phyloP scores from a whole-genome alignment of 2,888 invertebrate species.

The Cloeon dipterum region DNA sequence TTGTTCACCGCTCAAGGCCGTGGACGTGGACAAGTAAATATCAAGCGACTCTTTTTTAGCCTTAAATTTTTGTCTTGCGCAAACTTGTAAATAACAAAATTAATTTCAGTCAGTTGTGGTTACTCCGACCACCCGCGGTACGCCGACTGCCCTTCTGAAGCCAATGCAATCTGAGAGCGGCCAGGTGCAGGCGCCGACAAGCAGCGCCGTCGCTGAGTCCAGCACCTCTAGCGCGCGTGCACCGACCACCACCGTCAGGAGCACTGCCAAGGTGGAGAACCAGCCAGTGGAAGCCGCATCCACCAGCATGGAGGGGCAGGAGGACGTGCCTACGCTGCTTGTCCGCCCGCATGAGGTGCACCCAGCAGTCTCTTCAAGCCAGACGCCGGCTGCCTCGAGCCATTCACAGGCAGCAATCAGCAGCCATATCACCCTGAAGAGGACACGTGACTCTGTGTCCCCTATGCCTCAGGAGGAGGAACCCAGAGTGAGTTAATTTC shows the following conservation, averaged over 20 bases:
- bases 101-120: slow-evolving; percentile 10
- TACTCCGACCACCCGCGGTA: slow-evolving; percentile 8
- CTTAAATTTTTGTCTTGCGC: too few relatives aligned
- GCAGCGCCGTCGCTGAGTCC: slow-evolving; percentile 14
- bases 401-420: slow-evolving; percentile 16
- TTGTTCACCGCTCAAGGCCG: too few relatives aligned
- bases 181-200: not conserved
- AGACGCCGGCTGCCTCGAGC: slow-evolving; percentile 16
- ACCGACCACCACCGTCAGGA: slow-evolving; percentile 15
- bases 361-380: slow-evolving; percentile 16
- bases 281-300: not conserved
- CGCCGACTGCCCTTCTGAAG: not conserved
- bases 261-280: slow-evolving; percentile 10
- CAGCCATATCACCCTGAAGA: slow-evolving; percentile 24
- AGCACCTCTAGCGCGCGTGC: slow-evolving; percentile 16
- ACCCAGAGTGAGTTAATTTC: slow-evolving; percentile 3
- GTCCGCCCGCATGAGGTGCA: not conserved
- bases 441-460: slow-evolving; percentile 30
- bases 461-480: slow-evolving; percentile 21
- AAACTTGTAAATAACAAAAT: too few relatives aligned
- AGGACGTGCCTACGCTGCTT: not conserved
- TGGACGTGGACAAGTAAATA: too few relatives aligned
- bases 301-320: not conserved
- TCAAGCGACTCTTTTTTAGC: too few relatives aligned
- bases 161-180: too few relatives aligned